Percentiles rank a stretch among this genome's conserved stretches.
phyloP scores from a whole-genome alignment of 2,888 invertebrate genomes.

The Brassicogethes aeneus region DNA sequence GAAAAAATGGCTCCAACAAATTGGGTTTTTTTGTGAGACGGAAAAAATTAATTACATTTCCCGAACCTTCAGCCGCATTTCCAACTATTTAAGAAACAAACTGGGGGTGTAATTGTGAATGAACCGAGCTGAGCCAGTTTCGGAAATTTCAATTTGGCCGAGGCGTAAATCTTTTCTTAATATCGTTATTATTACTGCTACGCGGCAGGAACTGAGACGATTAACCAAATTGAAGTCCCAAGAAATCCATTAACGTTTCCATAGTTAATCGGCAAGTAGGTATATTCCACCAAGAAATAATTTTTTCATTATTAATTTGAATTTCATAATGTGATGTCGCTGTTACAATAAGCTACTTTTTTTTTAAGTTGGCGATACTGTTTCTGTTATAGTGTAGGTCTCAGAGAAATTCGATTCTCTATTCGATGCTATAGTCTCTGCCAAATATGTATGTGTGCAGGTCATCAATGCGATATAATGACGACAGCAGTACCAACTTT shows the following conservation, averaged over 20 bases:
- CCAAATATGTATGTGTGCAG: no score
- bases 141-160: slow-evolving; percentile 31
- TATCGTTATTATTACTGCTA: slow-evolving; percentile 30
- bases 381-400: no score
- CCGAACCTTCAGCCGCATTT: slow-evolving; percentile 19
- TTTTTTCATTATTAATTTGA: no score
- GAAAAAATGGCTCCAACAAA: neutral
- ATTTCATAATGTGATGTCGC: no score
- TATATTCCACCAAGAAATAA: no score
- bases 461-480: no score
- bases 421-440: no score
- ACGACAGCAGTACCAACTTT: no score
- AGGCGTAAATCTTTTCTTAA: slow-evolving; percentile 31
- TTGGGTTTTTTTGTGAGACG: neutral
- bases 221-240: slow-evolving; percentile 28
- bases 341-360: no score
- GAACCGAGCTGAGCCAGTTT: slow-evolving; percentile 22
- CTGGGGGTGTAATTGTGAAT: slow-evolving; percentile 25
- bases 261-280: no score
- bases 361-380: no score
- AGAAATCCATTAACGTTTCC: slow-evolving; percentile 21
- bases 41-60: slow-evolving; percentile 24
- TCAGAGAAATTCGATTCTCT: no score
- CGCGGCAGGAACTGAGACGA: slow-evolving; percentile 21
- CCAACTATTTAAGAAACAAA: slow-evolving; percentile 26